Conservation (phyloP, 2,888 invertebrate genomes). For the Acrobasis repandana region DNA sequence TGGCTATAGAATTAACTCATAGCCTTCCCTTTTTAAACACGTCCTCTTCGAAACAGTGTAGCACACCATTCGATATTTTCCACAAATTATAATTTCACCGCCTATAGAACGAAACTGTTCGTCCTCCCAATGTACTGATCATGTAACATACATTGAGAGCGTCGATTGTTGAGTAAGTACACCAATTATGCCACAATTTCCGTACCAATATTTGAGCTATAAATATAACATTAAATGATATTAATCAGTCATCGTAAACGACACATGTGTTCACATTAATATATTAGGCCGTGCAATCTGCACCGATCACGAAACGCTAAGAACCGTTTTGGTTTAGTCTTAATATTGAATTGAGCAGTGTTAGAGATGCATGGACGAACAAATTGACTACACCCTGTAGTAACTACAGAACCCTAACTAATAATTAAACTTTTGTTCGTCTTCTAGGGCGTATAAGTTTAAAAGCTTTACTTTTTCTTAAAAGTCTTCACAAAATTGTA, state of each 20-base stretch:
- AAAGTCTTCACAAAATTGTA: slow-evolving; percentile 77
- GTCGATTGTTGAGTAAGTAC: slow-evolving; percentile 2
- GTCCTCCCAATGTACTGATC: slow-evolving; percentile 1
- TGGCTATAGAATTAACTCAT: slow-evolving; percentile 12
- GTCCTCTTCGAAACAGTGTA: neutral
- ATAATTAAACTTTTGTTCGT: slow-evolving; percentile 57
- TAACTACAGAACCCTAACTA: slow-evolving; percentile 72
- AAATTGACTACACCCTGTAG: slow-evolving; percentile 74
- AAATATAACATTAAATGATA: slow-evolving; percentile 29
- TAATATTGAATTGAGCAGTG: slow-evolving; percentile 77
- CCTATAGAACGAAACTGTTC: slow-evolving; percentile 2
- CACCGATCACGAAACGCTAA: slow-evolving; percentile 60
- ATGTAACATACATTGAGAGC: neutral
- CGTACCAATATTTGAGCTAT: slow-evolving; percentile 21
- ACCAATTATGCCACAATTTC: slow-evolving; percentile 5
- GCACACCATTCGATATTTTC: neutral
- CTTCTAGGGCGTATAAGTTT: slow-evolving; percentile 70
- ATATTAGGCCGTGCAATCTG: slow-evolving; percentile 63
- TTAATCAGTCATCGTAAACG: slow-evolving; percentile 25
- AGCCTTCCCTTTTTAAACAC: neutral
- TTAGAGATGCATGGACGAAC: slow-evolving; percentile 76
- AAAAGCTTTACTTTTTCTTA: slow-evolving; percentile 73
- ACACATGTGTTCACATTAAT: slow-evolving; percentile 21
- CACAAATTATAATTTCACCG: slow-evolving; percentile 14
- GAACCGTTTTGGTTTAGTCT: slow-evolving; percentile 62